phyloP scores from a whole-genome alignment of 1,140 invertebrate species.

The Ceratoteleas bidentatus region DNA sequence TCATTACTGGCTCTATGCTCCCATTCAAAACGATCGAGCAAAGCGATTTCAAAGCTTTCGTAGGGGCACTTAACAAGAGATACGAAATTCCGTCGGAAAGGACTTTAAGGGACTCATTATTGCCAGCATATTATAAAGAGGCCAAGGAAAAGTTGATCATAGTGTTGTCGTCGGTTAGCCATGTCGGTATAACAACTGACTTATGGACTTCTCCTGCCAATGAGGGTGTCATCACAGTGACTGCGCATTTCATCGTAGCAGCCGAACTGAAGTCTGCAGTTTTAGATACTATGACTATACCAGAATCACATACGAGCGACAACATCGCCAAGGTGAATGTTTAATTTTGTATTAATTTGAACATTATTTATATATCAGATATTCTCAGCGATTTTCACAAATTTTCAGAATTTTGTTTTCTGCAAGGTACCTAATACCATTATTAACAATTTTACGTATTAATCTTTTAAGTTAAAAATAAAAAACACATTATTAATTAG shows the following conservation, averaged over 20 bases:
- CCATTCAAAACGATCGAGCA: slow-evolving; percentile 1
- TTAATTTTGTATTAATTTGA: background rate
- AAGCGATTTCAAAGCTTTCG: slow-evolving; percentile 1
- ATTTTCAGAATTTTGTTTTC: too few species aligned
- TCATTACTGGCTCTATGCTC: background rate
- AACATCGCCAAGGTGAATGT: slow-evolving; percentile 8
- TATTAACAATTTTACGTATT: too few species aligned
- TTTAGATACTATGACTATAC: background rate
- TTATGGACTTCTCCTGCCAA: slow-evolving; percentile 62
- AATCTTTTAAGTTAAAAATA: too few species aligned
- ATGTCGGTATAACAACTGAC: slow-evolving; percentile 10
- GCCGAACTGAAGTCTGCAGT: slow-evolving; percentile 1
- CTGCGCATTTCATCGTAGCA: slow-evolving; percentile 6
- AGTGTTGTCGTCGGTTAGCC: background rate
- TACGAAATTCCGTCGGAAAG: slow-evolving; percentile 7
- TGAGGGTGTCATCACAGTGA: slow-evolving; percentile 1
- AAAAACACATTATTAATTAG: too few species aligned
- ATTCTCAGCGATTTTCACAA: background rate
- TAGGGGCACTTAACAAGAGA: background rate
- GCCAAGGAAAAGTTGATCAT: background rate
- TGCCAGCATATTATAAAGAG: background rate
- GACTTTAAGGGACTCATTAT: slow-evolving; percentile 3
- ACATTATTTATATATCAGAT: background rate
- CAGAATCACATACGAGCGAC: slow-evolving; percentile 7
- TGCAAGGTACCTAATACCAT: too few species aligned